Conservation (phyloP, 2,113 vertebrate species). For the Poeciliopsis prolifica region DNA sequence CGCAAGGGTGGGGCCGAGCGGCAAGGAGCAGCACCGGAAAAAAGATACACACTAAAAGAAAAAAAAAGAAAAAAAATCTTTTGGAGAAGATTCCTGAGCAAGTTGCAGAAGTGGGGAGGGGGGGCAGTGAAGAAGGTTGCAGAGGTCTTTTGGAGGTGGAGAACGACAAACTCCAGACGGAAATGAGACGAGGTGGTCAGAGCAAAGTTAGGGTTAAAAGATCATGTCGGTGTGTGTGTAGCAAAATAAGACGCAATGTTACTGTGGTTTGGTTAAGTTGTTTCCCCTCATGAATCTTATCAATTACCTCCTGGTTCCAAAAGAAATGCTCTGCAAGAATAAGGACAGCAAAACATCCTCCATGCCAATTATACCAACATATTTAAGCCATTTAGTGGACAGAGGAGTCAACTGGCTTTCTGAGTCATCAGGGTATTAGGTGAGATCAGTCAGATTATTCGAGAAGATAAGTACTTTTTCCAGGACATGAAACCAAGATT, state of each 20-base stretch:
- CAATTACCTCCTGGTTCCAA: conserved; percentile 58
- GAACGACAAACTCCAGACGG: conserved; percentile 59
- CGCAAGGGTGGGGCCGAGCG: conserved; percentile 71
- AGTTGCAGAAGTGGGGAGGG: conserved; percentile 33
- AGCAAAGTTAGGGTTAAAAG: conserved; percentile 47
- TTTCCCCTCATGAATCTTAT: conserved; percentile 42
- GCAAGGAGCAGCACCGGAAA: conserved; percentile 69
- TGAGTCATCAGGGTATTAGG: conserved; percentile 43
- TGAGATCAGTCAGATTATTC: conserved; percentile 56
- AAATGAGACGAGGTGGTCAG: conserved; percentile 27
- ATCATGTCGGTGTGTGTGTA: conserved; percentile 27
- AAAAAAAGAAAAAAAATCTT: conserved; percentile 34
- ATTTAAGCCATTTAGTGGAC: conserved; percentile 11
- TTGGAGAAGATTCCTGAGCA: conserved; percentile 62
- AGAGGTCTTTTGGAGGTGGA: conserved; percentile 34
- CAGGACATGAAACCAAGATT: conserved; percentile 23
- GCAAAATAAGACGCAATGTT: conserved; percentile 40
- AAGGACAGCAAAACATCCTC: conserved; percentile 24
- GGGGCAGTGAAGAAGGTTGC: conserved; percentile 25
- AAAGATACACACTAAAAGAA: conserved; percentile 32
- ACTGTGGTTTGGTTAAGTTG: conserved; percentile 24
- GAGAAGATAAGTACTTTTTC: conserved; percentile 33
- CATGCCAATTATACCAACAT: background rate
- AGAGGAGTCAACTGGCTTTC: conserved; percentile 35
- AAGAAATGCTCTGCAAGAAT: conserved; percentile 1